These are phyloP conservation scores for Eospalax fontanierii DNA, from an alignment of 2,797 vertebrate species.

Conservation along the genomic window DNA sequence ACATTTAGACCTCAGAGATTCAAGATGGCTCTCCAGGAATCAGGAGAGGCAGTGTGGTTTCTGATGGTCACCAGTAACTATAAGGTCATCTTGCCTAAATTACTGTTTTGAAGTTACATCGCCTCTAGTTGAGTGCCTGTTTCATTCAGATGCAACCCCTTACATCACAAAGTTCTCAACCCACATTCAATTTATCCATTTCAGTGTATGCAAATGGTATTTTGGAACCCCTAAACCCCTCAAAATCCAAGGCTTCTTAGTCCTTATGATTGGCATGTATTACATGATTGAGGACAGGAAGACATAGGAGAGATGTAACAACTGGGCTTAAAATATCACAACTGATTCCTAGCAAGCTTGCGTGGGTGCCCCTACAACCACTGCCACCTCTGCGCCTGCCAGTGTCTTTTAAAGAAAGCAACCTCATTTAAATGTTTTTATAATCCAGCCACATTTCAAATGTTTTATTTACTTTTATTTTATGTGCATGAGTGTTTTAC, in stretches of 20 bases:
- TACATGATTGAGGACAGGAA: not conserved
- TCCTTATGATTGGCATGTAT: not conserved
- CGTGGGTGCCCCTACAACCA: not conserved
- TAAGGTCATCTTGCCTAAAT: not conserved
- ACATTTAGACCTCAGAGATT: slow-evolving; percentile 1
- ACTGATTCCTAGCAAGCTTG: not conserved
- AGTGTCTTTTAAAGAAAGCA: not conserved
- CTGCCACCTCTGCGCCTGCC: not conserved
- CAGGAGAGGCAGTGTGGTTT: not conserved
- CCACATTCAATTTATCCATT: not conserved
- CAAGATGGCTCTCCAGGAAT: not conserved
- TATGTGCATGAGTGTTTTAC: too few relatives aligned
- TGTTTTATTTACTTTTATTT: too few relatives aligned
- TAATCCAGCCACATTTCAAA: not conserved
- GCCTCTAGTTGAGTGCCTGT: not conserved
- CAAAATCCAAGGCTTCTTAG: not conserved
- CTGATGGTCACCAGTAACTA: not conserved
- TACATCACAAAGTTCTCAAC: not conserved
- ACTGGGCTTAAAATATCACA: not conserved
- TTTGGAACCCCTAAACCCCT: not conserved
- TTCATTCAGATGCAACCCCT: not conserved
- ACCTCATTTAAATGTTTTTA: not conserved
- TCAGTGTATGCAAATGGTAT: not conserved
- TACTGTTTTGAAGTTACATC: not conserved
- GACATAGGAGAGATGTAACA: not conserved